Evolutionary conservation across 2,888 invertebrate species (phyloP), one percentile per base, ranked within the genome.

Genomic region (Gibbula magus): DNA sequence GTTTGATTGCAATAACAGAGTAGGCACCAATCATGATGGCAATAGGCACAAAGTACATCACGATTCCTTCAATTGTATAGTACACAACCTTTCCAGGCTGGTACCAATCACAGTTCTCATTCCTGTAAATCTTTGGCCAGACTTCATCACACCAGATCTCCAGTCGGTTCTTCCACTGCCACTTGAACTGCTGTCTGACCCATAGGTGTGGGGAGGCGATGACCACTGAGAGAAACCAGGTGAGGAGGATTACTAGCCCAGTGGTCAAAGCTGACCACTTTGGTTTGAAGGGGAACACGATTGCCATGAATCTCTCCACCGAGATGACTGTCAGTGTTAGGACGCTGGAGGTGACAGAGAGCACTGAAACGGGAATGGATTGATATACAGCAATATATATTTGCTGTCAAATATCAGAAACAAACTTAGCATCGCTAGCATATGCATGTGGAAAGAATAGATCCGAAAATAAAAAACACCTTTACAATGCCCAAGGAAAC

Each of bases 1-100:
- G 81, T 56, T 85, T 89, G 29, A 87, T 52, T 13, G 84, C 75
- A 56, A 90, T 90, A 61, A 91, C 54, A 51, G 82, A 77, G 82
- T 91, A 91, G 0, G 89, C 86, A 4, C 80, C 78, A 2, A 88
- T 78, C 90, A 91, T 91, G n/a, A 91, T 79, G 16, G 86, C 20
- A 18, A 91, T 83, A 0, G 91, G 91, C 16, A 90, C 80, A 67
- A 90, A 86, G 83, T 89, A 91, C 87, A 91, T 87, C n/a, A 91
- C 85, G 4, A 88, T 81, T 2, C 84, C 86, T 53, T 88, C 85
- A 0, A 91, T 70, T 2, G 82, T 83, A 79, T 90, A 91, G 78
- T 91, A 91, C 5, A 85, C 80, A 29, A 81, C 70, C 74, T 84
- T 81, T 20, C 82, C 83, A 0, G 83, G 84, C 56, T 83, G 79